Evolutionary conservation across 2,113 vertebrate species (phyloP).

Genomic region (Oncorhynchus masou): DNA sequence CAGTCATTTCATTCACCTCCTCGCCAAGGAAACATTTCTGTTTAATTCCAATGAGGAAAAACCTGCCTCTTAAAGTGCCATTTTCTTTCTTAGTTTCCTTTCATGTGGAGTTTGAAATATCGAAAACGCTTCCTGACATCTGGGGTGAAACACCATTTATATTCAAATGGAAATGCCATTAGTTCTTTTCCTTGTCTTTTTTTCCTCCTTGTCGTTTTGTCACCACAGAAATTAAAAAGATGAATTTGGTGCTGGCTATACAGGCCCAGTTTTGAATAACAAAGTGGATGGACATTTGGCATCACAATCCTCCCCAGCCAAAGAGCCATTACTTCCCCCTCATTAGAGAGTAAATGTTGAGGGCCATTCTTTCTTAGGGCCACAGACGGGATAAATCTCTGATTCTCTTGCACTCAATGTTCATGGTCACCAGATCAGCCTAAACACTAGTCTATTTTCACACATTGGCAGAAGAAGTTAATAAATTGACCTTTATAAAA

Average conservation of each 20-base stretch:
- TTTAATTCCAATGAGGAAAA: not conserved
- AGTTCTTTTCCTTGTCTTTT: conserved; percentile 55
- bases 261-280: conserved; percentile 69
- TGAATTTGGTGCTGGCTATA: conserved; percentile 40
- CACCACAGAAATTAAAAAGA: conserved; percentile 35
- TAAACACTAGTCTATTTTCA: too few relatives aligned
- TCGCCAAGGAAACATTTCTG: not conserved
- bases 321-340: conserved; percentile 74
- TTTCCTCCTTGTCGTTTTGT: conserved; percentile 62
- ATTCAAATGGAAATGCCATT: conserved; percentile 73
- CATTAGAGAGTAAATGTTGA: conserved; percentile 72
- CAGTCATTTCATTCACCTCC: not conserved
- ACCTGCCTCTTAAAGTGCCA: not conserved
- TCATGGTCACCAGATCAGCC: not conserved
- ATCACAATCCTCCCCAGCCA: conserved; percentile 65
- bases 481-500: not conserved
- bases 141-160: conserved; percentile 62
- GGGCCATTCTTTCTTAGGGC: conserved; percentile 41
- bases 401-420: not conserved
- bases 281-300: conserved; percentile 72
- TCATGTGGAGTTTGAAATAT: conserved; percentile 50
- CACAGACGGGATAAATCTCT: conserved; percentile 37
- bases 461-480: not conserved
- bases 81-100: conserved; percentile 11
- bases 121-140: conserved; percentile 59